These are phyloP conservation scores for Melanitta fusca DNA, from an alignment of 2,797 vertebrate genomes.

Conservation along the genomic window DNA sequence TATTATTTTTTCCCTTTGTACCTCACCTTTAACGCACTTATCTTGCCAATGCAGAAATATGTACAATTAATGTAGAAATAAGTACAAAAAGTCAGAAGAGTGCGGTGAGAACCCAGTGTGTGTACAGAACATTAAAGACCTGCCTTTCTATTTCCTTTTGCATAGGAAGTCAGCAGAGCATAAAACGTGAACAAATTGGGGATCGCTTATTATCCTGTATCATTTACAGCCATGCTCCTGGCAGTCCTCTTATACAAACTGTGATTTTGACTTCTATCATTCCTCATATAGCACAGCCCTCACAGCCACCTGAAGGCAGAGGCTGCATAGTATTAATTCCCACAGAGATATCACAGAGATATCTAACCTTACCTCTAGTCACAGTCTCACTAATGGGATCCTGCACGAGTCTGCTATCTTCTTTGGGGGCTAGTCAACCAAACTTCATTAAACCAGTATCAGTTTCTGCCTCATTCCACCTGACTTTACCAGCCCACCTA, in stretches of 20 bases:
- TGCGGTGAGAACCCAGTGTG: neutral
- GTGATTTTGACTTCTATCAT: neutral
- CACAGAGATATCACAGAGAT: neutral
- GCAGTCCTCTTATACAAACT: neutral
- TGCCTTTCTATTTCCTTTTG: neutral
- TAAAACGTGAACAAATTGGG: constrained; percentile 22
- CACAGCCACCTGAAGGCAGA: neutral
- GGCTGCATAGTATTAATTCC: neutral
- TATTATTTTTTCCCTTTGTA: neutral
- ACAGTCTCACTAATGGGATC: neutral
- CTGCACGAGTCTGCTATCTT: neutral
- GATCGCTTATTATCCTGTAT: neutral
- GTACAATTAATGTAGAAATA: neutral
- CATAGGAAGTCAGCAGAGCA: constrained; percentile 5
- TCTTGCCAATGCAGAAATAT: neutral
- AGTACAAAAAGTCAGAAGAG: neutral
- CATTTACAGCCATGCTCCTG: neutral
- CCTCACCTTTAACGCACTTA: neutral
- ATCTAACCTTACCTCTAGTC: neutral
- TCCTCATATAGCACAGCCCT: neutral
- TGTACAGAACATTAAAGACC: neutral
- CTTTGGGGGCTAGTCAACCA: neutral
- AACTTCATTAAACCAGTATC: neutral
- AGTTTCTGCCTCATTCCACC: neutral
- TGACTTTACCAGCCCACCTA: neutral